Conservation (phyloP, 2,113 vertebrate genomes). For the Gymnocephalus cernua region DNA sequence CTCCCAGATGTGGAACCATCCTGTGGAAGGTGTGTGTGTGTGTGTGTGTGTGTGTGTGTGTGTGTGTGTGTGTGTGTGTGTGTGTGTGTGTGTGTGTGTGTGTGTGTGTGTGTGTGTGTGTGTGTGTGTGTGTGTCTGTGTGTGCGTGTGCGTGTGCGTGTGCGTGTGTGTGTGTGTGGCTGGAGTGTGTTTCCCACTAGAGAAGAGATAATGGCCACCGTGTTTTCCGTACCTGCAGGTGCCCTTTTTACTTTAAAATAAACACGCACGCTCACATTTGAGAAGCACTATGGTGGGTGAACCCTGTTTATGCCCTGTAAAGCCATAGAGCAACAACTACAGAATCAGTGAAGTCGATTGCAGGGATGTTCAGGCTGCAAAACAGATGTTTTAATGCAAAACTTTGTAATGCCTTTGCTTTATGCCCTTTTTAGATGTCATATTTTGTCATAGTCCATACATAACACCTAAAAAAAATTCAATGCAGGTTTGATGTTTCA, state of each 20-base stretch:
- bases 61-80: slow-evolving; percentile 35
- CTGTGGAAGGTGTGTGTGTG: slow-evolving; percentile 33
- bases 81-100: slow-evolving; percentile 23
- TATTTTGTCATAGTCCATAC: not conserved
- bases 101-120: slow-evolving; percentile 37
- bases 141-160: no score
- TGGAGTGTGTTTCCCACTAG: slow-evolving; percentile 30
- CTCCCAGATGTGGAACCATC: slow-evolving; percentile 83
- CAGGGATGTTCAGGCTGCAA: not conserved
- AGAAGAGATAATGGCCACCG: slow-evolving; percentile 41
- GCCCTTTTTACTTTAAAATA: slow-evolving; percentile 8
- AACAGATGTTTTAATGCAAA: not conserved
- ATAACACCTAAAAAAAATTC: not conserved
- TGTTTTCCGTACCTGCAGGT: slow-evolving; percentile 48
- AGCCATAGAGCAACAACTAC: not conserved
- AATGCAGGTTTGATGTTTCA: not conserved
- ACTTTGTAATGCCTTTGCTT: not conserved
- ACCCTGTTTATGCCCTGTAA: not conserved
- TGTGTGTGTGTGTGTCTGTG: slow-evolving; percentile 28
- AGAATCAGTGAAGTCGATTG: not conserved
- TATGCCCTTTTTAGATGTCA: not conserved
- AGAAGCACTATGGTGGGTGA: not conserved
- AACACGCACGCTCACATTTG: slow-evolving; percentile 12
- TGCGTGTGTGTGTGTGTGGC: slow-evolving; percentile 37
- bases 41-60: slow-evolving; percentile 31